Evolutionary conservation across 1,140 invertebrate genomes (phyloP).

Genomic region (Caenorhabditis tropicalis): DNA sequence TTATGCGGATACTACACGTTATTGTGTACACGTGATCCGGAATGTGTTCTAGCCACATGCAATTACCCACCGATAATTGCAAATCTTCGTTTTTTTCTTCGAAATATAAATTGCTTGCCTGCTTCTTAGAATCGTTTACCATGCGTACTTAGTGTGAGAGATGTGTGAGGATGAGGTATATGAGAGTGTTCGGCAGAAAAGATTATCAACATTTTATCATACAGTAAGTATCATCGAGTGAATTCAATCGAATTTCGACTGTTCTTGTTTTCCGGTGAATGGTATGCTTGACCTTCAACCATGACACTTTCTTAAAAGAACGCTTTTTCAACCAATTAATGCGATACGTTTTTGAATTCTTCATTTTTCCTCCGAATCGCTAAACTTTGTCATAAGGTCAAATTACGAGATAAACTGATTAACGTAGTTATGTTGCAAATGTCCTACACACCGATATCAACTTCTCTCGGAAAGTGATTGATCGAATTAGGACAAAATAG

Average conservation of each 20-base stretch:
- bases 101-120: neutral
- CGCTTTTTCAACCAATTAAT: too few species aligned
- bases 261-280: conserved; percentile 24
- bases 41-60: neutral
- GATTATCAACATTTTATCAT: neutral
- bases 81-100: neutral
- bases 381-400: neutral
- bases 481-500: conserved; percentile 30
- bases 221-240: neutral
- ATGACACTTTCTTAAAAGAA: conserved; percentile 5
- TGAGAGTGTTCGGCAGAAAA: conserved; percentile 2
- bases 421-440: neutral
- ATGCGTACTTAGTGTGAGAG: neutral
- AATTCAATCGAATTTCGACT: neutral
- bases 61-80: conserved; percentile 28
- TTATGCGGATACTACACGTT: conserved; percentile 5
- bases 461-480: conserved; percentile 3
- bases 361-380: too few species aligned
- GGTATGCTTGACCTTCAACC: conserved; percentile 41
- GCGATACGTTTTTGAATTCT: too few species aligned
- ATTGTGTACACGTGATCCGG: conserved; percentile 25
- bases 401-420: conserved; percentile 31
- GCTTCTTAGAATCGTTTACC: neutral
- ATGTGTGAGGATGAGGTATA: neutral
- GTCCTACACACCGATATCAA: neutral